Evolutionary conservation across 1,140 invertebrate genomes (phyloP), one percentile per base, ranked within the genome.

Genomic region (Drosophila ficusphila): DNA sequence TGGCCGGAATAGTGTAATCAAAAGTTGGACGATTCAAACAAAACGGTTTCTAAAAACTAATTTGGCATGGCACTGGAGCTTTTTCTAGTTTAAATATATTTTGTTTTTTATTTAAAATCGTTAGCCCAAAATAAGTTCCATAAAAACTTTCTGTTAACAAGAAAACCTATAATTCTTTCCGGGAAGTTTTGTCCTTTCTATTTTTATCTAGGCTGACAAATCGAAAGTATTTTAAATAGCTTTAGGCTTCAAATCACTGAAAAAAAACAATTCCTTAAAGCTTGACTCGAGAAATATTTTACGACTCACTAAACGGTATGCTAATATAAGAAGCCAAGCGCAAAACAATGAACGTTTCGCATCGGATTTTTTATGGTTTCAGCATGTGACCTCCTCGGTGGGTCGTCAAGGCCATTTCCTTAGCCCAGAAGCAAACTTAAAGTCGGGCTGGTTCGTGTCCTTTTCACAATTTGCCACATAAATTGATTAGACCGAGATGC

Each of bases 401-500:
- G 21, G 16, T 56, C 33, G 38, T 38, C 51, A 56, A 56, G 31
- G 12, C 31, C 18, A 7, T 56, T 64, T 12, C 12, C 9, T 25
- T 65, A 21, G 14, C 31, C 9, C 27, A 54, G 9, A 38, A 29
- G 16, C n/a, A n/a, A 71, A 44, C 41, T 60, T 58, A 58, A 71
- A 60, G 65, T 29, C 38, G 9, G 9, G 3, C 12, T 12, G 19
- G 5, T 12, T 42, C 39, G 18, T 42, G 39, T 2, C 6, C 39
- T 21, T 18, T 27, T 27, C 7, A 14, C 12, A 44, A 14, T 27
- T 9, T 0, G 42, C 7, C 2, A 16, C 77, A 75, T 79, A 79
- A 79, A 79, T 75, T 79, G 76, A 79, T 79, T 79, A 79, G 70
- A 29, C 54, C 2, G 8, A 34, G 57, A 69, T 33, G 69, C 47